A percentile compares a stretch with the other conserved stretches of the same genome.
Conservation (phyloP, 2,113 vertebrate species). For the Alligator sinensis region DNA sequence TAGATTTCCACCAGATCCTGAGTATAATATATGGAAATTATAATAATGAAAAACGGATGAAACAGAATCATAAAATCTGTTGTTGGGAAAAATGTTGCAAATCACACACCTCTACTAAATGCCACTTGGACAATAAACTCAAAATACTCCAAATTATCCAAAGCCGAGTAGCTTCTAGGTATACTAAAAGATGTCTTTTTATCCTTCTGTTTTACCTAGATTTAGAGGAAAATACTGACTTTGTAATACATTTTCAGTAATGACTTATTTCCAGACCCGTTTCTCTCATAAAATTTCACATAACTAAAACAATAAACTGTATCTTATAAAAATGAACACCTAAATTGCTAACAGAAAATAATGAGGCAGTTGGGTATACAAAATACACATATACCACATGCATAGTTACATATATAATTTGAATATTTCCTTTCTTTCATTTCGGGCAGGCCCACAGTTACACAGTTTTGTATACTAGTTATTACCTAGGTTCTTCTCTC, state of each 20-base stretch:
- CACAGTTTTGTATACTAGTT: too few relatives aligned
- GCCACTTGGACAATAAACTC: not conserved
- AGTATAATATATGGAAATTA: not conserved
- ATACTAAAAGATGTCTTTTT: not conserved
- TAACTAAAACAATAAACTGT: too few relatives aligned
- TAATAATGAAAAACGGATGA: not conserved
- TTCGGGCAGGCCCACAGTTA: too few relatives aligned
- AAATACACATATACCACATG: too few relatives aligned
- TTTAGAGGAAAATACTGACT: not conserved
- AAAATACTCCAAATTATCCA: not conserved
- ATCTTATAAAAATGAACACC: too few relatives aligned
- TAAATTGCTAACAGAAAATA: too few relatives aligned
- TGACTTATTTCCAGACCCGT: not conserved
- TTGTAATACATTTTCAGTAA: not conserved
- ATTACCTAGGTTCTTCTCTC: too few relatives aligned
- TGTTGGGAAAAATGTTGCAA: not conserved
- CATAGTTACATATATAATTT: too few relatives aligned
- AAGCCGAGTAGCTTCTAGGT: not conserved
- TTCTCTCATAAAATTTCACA: not conserved
- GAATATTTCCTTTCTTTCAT: too few relatives aligned
- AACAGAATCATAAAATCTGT: not conserved
- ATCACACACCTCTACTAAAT: not conserved
- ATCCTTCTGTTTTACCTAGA: not conserved
- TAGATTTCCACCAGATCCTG: not conserved
- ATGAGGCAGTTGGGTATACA: too few relatives aligned